These are phyloP conservation scores for Caloenas nicobarica DNA, from an alignment of 2,113 vertebrate species.

Conservation along the genomic window DNA sequence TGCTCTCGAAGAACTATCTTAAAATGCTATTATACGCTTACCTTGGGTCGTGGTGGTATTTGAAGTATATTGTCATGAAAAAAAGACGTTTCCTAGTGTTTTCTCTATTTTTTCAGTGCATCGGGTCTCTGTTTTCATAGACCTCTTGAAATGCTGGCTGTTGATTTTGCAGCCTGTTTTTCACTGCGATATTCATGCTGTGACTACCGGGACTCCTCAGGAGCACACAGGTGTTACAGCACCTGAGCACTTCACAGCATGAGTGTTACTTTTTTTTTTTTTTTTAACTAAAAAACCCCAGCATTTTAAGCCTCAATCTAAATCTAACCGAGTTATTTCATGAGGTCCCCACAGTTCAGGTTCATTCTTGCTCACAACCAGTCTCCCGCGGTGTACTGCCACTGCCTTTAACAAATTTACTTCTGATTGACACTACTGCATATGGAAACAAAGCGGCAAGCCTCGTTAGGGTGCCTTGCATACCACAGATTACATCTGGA, in stretches of 20 bases:
- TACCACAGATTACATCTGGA: background rate
- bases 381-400: background rate
- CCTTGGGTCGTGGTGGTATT: background rate
- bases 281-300: background rate
- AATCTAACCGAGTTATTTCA: background rate
- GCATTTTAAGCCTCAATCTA: background rate
- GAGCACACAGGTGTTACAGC: background rate
- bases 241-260: background rate
- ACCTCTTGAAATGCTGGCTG: background rate
- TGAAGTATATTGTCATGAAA: background rate
- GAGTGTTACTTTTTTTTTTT: background rate
- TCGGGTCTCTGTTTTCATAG: background rate
- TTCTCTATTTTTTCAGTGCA: background rate
- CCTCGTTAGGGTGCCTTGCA: background rate
- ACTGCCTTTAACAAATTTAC: background rate
- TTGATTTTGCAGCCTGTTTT: background rate
- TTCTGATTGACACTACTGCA: background rate
- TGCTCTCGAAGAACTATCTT: constrained; percentile 31
- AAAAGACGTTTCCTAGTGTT: background rate
- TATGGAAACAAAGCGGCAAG: background rate
- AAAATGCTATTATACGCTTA: background rate
- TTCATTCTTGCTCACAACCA: background rate
- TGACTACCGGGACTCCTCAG: background rate
- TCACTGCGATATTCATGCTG: background rate
- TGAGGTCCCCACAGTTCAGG: background rate